Evolutionary conservation across 2,888 invertebrate genomes (phyloP), one percentile per base, ranked within the genome.

Genomic region (Platypus cylindrus): DNA sequence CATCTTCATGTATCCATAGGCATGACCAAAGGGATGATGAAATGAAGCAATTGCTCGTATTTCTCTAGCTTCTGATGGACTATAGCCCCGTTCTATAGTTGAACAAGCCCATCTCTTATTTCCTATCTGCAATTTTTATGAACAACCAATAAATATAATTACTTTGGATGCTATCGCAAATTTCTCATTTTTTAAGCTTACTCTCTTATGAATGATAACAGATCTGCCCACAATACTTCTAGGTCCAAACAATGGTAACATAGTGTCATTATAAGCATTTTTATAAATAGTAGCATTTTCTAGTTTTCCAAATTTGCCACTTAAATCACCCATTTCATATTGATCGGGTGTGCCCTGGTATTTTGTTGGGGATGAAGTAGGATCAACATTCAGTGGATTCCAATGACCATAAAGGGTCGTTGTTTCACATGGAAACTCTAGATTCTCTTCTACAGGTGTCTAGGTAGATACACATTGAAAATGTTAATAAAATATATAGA

Each of bases 11-110:
- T 84, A 87, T 3, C 94, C 93, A 59, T 71, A 76, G 1, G 87
- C 84, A 60, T 76, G 85, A 1, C 90, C 86, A 11, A 71, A 67
- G 0, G 87, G 86, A 67, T 90, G 84, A 64, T 91, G 89, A 61
- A 94, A 94, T 0, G 86, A 87, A 2, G 89, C 91, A 39, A 89
- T 82, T 2, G 78, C 91, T 37, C 85, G 70, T 29, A 87, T 66
- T 64, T 91, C 87, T 20, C 83, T 67, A 0, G 86, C 89, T 56
- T 90, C 89, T 0, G 80, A 76, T 0, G 87, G 85, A 40, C 86
- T 80, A 61, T 87, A 89, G 1, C 89, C 89, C 46, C 89, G 73
- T 59, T 85, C 84, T 23, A 91, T 68, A 1, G 78, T 78, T 2
- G 86, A 80, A 55, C 91, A 91, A 0, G 82, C 80, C 84, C 86